Base-by-base conservation (phyloP, 2,797 vertebrate species). In the Gallinago nigripennis region DNA sequence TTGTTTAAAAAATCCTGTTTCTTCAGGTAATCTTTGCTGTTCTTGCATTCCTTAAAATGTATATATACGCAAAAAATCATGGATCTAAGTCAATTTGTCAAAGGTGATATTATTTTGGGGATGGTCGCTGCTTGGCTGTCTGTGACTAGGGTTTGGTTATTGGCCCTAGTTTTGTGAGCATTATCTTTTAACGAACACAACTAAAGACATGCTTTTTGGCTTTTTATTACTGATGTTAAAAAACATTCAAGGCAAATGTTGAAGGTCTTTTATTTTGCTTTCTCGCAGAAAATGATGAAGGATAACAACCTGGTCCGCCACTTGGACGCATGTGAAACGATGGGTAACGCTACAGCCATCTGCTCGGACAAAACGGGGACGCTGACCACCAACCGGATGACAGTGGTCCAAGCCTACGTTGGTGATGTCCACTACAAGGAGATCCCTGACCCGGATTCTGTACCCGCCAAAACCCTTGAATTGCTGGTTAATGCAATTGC, bases 351-450 rank as follows among this genome's bases (percentile, higher is more conserved):
- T 78, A 99, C 99, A 2, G 99, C 99, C 91, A 99, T 99, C 98
- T 99, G 99, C 97, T 99, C 99, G 0, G 99, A 99, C 98, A 99
- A 99, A 98, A 99, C 99, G 0, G 99, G 99, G 95, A 99, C 99
- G 0, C 97, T 99, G 64, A 99, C 99, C 30, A 99, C 99, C 96
- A 99, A 99, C 96, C 98, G 99, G 66, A 99, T 99, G 99, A 99
- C 99, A 0, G 99, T 98, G 5, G 99, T 99, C 57, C 98, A 99
- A 93, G 98, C 98, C 50, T 99, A 98, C 1, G 17, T 99, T 8
- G 99, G 97, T 6, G 99, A 99, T 21, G 96, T 98, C 91, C 99
- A 99, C 98, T 98, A 99, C 97, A 99, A 99, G 97, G 98, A 98
- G 92, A 98, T 99, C 90, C 99, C 99, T 2, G 99, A 99, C 14